Base-by-base conservation (phyloP, 2,113 vertebrate genomes). In the Limnothrissa miodon region DNA sequence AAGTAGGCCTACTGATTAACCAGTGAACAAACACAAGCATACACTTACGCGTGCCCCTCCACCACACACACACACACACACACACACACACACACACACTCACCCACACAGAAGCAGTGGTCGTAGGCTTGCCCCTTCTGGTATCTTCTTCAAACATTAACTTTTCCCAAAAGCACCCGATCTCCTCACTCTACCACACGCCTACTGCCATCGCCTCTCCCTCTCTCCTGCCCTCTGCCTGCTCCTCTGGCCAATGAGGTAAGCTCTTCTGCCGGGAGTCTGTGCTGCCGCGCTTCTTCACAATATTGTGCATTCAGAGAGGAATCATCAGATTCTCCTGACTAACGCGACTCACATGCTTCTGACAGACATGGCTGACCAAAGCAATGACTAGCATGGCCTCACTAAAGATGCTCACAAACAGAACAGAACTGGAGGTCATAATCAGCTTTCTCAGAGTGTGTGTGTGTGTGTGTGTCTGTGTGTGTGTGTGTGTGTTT, bases 1-100 rank as follows among this genome's bases (percentile, higher is more conserved):
- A 86, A 82, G 84, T 93, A 29, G 23, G 25, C 59, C 59, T 66
- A 95, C 93, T 95, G 87, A 96, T 96, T 95, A 96, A 95, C 95
- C 92, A 91, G 81, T 92, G 90, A 92, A 86, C 92, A 95, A 94
- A 95, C 92, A 95, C 45, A 70, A 79, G 42, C 33, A 79, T 42
- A 78, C 81, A 42, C 36, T 79, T 45, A 53, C 23, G 6, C 25
- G n/a, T 25, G 94, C 91, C 93, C 48, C 59, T 56, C 66, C 48
- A 44, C 17, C 51, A 53, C 23, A 10, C 25, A 62, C n/a, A 94
- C 91, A 94, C 53, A 78, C 70, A 78, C 48, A 45, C 19, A 33
- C 62, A 85, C 78, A 6, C 82, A 82, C 56, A 84, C 66, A 80
- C 80, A 21, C 79, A 62, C 46, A 15, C 17, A 15, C 48, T 23